Evolutionary conservation across 30 jellyfish, hydroid and myxozoan genomes (phyloP).

Genomic region (Chrysaora quinquecirrha): DNA sequence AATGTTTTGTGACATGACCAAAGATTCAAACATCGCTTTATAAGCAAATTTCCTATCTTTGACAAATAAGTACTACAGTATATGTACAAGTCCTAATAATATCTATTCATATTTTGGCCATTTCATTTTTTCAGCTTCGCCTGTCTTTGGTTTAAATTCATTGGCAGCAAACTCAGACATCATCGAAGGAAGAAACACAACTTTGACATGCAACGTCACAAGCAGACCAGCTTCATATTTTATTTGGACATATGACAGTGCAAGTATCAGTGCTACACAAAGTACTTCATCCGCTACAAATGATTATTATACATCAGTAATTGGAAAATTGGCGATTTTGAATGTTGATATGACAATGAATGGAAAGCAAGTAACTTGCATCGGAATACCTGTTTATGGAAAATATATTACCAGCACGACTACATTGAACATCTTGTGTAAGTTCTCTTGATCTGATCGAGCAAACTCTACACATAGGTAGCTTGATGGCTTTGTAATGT

Average conservation of each 20-base stretch:
- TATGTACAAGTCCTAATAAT: too few relatives aligned
- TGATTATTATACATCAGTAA: background rate
- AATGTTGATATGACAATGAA: background rate
- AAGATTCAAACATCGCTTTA: too few relatives aligned
- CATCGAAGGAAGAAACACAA: background rate
- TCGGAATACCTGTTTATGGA: slow-evolving; percentile 12
- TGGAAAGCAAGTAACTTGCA: background rate
- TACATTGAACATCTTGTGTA: slow-evolving; percentile 1
- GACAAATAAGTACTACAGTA: too few relatives aligned
- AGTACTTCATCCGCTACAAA: background rate
- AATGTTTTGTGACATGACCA: too few relatives aligned
- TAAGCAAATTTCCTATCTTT: too few relatives aligned
- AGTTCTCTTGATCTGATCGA: background rate
- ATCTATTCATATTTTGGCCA: too few relatives aligned
- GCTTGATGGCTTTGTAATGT: too few relatives aligned
- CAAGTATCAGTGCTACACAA: background rate
- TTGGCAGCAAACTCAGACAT: background rate
- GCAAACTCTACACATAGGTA: too few relatives aligned
- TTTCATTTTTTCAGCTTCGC: background rate
- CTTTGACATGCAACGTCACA: slow-evolving; percentile 8
- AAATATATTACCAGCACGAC: background rate
- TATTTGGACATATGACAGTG: background rate
- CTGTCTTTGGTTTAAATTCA: background rate
- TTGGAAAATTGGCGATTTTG: background rate
- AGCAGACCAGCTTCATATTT: slow-evolving; percentile 4